Conservation (phyloP, 2,888 invertebrate species). For the Tillus elongatus region DNA sequence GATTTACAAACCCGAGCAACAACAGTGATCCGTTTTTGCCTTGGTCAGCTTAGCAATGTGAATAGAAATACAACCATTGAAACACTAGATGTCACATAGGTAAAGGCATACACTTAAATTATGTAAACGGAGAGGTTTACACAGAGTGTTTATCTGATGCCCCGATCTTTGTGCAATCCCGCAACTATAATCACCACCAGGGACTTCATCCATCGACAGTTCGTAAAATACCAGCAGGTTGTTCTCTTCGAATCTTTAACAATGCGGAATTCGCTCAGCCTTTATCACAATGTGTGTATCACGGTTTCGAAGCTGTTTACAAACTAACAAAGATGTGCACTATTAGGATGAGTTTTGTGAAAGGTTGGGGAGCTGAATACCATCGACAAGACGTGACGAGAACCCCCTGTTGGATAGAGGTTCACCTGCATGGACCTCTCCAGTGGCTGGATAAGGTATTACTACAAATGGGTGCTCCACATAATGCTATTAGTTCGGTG, state of each 20-base stretch:
- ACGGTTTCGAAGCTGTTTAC: slow-evolving; percentile 95
- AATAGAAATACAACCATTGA: slow-evolving; percentile 99
- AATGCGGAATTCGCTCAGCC: slow-evolving; percentile 91
- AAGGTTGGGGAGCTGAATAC: slow-evolving; percentile 98
- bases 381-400: slow-evolving; percentile 97
- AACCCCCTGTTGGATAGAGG: slow-evolving; percentile 98
- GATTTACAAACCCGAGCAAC: slow-evolving; percentile 94
- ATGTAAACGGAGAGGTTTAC: slow-evolving; percentile 83
- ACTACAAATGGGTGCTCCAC: slow-evolving; percentile 94
- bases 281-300: slow-evolving; percentile 86
- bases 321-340: slow-evolving; percentile 99
- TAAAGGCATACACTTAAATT: slow-evolving; percentile 80
- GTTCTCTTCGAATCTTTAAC: slow-evolving; percentile 95
- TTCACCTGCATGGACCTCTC: slow-evolving; percentile 91
- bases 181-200: slow-evolving; percentile 94
- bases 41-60: slow-evolving; percentile 94
- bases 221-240: slow-evolving; percentile 91
- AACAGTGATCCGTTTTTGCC: slow-evolving; percentile 89
- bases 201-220: slow-evolving; percentile 96
- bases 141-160: slow-evolving; percentile 93
- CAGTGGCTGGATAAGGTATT: slow-evolving; percentile 97
- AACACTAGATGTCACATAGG: slow-evolving; percentile 96
- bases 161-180: slow-evolving; percentile 93
- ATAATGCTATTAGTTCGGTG: slow-evolving; percentile 88
- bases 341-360: slow-evolving; percentile 96